phyloP scores from a whole-genome alignment of 2,888 invertebrate genomes.

The Cactoblastis cactorum region DNA sequence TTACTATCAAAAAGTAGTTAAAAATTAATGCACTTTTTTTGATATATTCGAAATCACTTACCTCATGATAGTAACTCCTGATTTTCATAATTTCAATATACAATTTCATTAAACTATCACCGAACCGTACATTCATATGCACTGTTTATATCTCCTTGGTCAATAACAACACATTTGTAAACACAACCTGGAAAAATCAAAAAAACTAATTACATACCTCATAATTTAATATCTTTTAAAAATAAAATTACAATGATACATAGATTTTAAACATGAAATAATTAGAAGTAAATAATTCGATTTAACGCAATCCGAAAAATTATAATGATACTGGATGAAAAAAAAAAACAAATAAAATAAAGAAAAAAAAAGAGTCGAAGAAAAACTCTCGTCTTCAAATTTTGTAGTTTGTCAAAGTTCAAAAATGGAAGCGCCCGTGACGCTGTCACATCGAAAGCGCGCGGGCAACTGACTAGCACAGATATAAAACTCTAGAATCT shows the following conservation, averaged over 20 bases:
- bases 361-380: slow-evolving; percentile 14
- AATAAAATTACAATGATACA: background rate
- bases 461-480: slow-evolving; percentile 68
- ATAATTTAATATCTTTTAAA: slow-evolving; percentile 25
- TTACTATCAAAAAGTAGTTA: too few relatives aligned
- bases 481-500: slow-evolving; percentile 50
- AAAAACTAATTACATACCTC: slow-evolving; percentile 10
- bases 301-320: background rate
- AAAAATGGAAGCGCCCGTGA: slow-evolving; percentile 31
- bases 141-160: slow-evolving; percentile 27
- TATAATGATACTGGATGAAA: too few relatives aligned
- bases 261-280: slow-evolving; percentile 14
- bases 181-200: slow-evolving; percentile 18
- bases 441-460: slow-evolving; percentile 62
- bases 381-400: slow-evolving; percentile 2
- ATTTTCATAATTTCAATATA: slow-evolving; percentile 70
- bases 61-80: slow-evolving; percentile 67
- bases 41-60: slow-evolving; percentile 40
- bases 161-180: slow-evolving; percentile 16
- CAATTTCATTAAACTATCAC: slow-evolving; percentile 39
- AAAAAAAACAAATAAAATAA: slow-evolving; percentile 11
- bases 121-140: slow-evolving; percentile 46
- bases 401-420: slow-evolving; percentile 23
- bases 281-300: slow-evolving; percentile 17
- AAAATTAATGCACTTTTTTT: too few relatives aligned